These are phyloP conservation scores for Hoplias malabaricus DNA, from an alignment of 2,113 vertebrate species.

Conservation along the genomic window DNA sequence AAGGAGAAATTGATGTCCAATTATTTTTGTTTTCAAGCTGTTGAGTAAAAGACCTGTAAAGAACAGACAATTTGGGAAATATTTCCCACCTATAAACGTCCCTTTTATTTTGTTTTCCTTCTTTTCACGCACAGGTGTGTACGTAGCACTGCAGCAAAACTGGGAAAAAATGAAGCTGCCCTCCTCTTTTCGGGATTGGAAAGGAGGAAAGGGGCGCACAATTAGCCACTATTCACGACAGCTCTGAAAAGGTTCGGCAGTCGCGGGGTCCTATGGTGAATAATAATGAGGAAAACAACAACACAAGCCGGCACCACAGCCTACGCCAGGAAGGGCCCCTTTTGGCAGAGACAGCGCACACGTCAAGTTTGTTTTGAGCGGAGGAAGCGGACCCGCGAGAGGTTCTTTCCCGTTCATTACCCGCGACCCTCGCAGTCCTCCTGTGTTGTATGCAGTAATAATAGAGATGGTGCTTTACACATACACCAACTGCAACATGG, in stretches of 20 bases:
- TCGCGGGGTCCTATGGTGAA: slow-evolving; percentile 33
- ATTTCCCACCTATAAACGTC: neutral
- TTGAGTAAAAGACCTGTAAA: neutral
- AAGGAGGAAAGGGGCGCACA: slow-evolving; percentile 15
- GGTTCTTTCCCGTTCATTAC: slow-evolving; percentile 5
- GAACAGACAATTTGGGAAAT: neutral
- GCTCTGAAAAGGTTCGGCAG: slow-evolving; percentile 36
- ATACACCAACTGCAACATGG: neutral
- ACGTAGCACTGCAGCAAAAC: neutral
- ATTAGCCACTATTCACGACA: slow-evolving; percentile 34
- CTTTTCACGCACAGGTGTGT: neutral
- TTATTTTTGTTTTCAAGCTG: neutral
- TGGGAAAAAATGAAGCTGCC: slow-evolving; percentile 6
- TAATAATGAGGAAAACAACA: slow-evolving; percentile 45
- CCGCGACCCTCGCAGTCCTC: neutral
- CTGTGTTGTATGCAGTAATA: neutral
- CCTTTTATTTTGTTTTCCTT: neutral
- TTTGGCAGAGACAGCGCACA: slow-evolving; percentile 24
- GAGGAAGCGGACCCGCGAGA: neutral
- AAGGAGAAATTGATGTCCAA: neutral
- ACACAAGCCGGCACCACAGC: slow-evolving; percentile 14
- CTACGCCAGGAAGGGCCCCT: slow-evolving; percentile 13
- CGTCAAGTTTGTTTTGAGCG: slow-evolving; percentile 23
- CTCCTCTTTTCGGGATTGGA: neutral
- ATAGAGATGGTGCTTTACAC: neutral